These are phyloP conservation scores for Myiothlypis coronata DNA, from an alignment of 2,797 vertebrate genomes.

Conservation along the genomic window DNA sequence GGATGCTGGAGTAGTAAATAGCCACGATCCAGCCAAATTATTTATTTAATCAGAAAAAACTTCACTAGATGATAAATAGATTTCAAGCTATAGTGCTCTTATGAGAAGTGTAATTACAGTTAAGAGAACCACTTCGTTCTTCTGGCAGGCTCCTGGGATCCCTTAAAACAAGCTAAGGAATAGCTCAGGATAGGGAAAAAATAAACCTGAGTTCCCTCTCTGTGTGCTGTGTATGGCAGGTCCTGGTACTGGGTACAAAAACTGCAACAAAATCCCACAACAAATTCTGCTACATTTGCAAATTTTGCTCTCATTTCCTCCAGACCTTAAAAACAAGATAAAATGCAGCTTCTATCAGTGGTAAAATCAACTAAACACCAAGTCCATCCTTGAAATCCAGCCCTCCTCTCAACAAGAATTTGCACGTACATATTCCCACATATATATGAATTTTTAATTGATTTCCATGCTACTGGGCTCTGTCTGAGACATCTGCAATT, in stretches of 20 bases:
- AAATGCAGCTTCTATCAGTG: neutral
- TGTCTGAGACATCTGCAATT: neutral
- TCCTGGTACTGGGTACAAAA: neutral
- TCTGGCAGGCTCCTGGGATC: slow-evolving; percentile 26
- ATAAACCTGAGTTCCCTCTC: neutral
- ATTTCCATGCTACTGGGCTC: neutral
- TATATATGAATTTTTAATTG: neutral
- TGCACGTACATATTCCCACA: neutral
- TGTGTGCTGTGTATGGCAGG: neutral
- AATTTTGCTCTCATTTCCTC: neutral
- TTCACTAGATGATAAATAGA: slow-evolving; percentile 2
- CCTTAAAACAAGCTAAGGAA: neutral
- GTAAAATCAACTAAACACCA: neutral
- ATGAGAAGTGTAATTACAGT: slow-evolving; percentile 7
- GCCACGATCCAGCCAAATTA: neutral
- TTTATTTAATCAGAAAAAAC: neutral
- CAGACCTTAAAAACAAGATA: neutral
- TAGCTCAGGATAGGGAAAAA: neutral
- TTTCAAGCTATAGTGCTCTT: slow-evolving; percentile 19
- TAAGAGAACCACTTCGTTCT: slow-evolving; percentile 14
- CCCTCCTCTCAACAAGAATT: neutral
- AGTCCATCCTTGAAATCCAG: neutral
- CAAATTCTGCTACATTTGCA: neutral
- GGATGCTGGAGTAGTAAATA: neutral
- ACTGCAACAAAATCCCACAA: neutral